Evolutionary conservation across 2,888 invertebrate genomes (phyloP).

Genomic region (Tanytarsus gracilentus): DNA sequence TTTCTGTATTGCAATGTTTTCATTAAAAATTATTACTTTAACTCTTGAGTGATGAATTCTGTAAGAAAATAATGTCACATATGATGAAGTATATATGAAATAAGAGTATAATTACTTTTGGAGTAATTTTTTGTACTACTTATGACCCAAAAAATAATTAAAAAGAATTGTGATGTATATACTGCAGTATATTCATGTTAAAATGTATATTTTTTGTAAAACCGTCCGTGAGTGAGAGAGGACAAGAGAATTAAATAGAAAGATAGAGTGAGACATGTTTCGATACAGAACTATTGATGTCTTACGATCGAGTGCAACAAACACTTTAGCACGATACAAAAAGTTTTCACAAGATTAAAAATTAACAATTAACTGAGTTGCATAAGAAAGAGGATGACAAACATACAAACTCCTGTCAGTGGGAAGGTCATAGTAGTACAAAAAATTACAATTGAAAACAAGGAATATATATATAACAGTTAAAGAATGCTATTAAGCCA

Average conservation of each 20-base stretch:
- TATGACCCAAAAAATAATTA: neutral
- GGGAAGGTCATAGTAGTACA: conserved; percentile 27
- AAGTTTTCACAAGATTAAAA: no score
- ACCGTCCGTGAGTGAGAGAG: neutral
- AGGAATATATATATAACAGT: no score
- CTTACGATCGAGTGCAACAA: no score
- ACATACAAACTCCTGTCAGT: conserved; percentile 23
- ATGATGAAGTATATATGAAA: neutral
- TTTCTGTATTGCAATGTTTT: neutral
- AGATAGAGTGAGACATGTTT: no score
- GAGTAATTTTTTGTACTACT: conserved; percentile 10
- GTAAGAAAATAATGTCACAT: neutral
- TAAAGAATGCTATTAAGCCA: no score
- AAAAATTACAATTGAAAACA: conserved; percentile 5
- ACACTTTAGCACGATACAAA: no score
- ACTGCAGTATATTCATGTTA: no score
- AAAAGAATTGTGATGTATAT: no score
- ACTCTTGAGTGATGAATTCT: no score
- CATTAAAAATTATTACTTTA: neutral
- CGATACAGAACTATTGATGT: no score
- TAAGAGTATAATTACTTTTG: neutral
- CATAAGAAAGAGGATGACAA: neutral
- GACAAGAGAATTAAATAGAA: neutral
- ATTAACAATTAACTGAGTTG: neutral
- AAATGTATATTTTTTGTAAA: neutral